A percentile compares a stretch with the other conserved stretches of the same genome.
Evolutionary conservation across 2,797 vertebrate genomes (phyloP).

Genomic region (Manis pentadactyla): DNA sequence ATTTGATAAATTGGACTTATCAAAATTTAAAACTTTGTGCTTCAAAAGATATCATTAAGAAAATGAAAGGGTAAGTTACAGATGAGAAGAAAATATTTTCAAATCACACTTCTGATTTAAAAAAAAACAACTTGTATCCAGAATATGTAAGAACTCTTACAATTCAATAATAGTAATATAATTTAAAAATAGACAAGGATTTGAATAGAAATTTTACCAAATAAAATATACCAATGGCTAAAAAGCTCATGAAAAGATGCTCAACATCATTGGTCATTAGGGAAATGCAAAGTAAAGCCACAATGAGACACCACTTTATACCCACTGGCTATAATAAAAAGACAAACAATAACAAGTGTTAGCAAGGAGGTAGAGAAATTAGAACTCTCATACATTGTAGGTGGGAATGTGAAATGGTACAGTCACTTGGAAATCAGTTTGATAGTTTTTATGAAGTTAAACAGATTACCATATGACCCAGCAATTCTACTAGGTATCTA

Average conservation of each 20-base stretch:
- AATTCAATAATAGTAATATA: conserved; percentile 1
- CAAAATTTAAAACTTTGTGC: neutral
- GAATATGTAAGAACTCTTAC: neutral
- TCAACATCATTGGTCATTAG: neutral
- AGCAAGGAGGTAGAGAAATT: neutral
- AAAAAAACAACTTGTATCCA: neutral
- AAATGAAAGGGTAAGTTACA: neutral
- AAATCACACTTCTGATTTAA: neutral
- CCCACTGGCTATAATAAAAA: neutral
- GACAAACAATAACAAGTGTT: neutral
- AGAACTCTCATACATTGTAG: neutral
- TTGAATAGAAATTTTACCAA: conserved; percentile 37
- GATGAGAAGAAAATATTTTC: neutral
- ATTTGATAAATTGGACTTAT: neutral
- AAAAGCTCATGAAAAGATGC: neutral
- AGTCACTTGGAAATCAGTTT: neutral
- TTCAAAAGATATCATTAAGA: neutral
- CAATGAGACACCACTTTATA: neutral
- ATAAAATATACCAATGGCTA: neutral
- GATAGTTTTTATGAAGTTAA: conserved; percentile 18
- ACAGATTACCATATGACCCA: neutral
- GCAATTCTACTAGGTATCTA: neutral
- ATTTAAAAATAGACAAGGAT: neutral
- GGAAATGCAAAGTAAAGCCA: neutral
- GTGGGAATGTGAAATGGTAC: neutral